A percentile compares a stretch with the other conserved stretches of the same genome.
Conservation (phyloP, 92 coral and sea anemone species). For the Parazoanthus swiftii region DNA sequence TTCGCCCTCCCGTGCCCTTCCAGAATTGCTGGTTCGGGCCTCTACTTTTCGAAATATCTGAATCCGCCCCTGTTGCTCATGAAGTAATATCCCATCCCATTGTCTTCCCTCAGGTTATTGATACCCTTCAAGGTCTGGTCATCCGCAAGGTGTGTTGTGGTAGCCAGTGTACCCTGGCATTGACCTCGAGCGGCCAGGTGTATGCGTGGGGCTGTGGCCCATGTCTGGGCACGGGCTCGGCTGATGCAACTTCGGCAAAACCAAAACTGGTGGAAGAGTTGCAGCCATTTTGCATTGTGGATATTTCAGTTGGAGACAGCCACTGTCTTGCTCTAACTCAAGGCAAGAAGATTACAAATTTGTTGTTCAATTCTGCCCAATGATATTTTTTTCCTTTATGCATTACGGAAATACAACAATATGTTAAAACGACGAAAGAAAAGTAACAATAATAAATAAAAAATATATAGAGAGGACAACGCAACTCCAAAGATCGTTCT, state of each 20-base stretch:
- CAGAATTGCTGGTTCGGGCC: no score
- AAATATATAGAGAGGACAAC: no score
- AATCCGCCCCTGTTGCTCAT: no score
- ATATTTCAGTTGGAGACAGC: slow-evolving; percentile 84
- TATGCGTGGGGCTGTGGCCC: slow-evolving; percentile 95
- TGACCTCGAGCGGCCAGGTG: slow-evolving; percentile 74
- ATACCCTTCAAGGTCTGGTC: slow-evolving; percentile 73
- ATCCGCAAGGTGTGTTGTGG: slow-evolving; percentile 85
- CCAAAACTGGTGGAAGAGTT: slow-evolving; percentile 71
- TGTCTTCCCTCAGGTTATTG: slow-evolving; percentile 54
- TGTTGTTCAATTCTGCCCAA: no score
- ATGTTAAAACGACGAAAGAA: no score
- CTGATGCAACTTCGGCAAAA: slow-evolving; percentile 80
- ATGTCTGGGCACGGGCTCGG: slow-evolving; percentile 82
- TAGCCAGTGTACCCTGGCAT: slow-evolving; percentile 77
- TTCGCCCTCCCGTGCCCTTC: no score
- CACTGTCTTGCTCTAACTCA: slow-evolving; percentile 82
- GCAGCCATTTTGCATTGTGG: slow-evolving; percentile 66
- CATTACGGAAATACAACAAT: no score
- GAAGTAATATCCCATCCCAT: background rate
- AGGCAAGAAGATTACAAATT: slow-evolving; percentile 46
- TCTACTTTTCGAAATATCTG: no score
- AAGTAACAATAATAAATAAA: no score
- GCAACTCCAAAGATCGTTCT: no score
- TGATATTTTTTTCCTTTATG: no score